Percentiles rank a stretch among this genome's conserved stretches.
Evolutionary conservation across 2,888 invertebrate species (phyloP).

Genomic region (Rhagium mordax): DNA sequence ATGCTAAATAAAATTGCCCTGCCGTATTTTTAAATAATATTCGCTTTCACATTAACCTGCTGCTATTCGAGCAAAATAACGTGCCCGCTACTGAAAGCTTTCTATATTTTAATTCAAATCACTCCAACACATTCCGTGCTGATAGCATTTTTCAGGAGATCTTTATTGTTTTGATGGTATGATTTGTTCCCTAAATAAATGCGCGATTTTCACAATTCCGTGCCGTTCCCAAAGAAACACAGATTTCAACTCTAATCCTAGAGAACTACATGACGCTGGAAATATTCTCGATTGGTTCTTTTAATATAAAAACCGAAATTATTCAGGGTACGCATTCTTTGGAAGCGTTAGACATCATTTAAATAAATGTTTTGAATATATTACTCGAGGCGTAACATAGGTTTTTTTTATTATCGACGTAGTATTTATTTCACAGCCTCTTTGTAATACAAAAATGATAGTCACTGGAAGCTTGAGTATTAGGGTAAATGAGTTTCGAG

Average conservation of each 20-base stretch:
- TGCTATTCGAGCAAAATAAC: not conserved
- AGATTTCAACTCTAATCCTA: constrained; percentile 63
- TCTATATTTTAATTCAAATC: constrained; percentile 4
- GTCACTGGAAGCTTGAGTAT: too few relatives aligned
- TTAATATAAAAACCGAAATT: constrained; percentile 12
- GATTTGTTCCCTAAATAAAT: constrained; percentile 41
- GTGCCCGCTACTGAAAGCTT: not conserved
- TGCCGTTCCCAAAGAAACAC: constrained; percentile 65
- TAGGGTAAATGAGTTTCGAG: too few relatives aligned
- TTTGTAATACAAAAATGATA: too few relatives aligned
- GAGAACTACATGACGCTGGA: constrained; percentile 9
- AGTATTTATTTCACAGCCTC: too few relatives aligned
- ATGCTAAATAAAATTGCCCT: too few relatives aligned
- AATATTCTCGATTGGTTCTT: constrained; percentile 16
- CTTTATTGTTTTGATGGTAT: constrained; percentile 37
- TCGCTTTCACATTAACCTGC: too few relatives aligned
- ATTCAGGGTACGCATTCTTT: constrained; percentile 16
- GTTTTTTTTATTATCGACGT: too few relatives aligned
- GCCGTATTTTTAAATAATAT: too few relatives aligned
- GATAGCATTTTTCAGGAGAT: constrained; percentile 36
- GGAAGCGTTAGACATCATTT: constrained; percentile 20
- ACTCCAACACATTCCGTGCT: constrained; percentile 30
- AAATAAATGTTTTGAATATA: constrained; percentile 23
- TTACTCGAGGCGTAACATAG: not conserved
- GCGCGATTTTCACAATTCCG: constrained; percentile 53